Evolutionary conservation across 2,888 invertebrate genomes (phyloP).

Genomic region (Sthenelais limicola): DNA sequence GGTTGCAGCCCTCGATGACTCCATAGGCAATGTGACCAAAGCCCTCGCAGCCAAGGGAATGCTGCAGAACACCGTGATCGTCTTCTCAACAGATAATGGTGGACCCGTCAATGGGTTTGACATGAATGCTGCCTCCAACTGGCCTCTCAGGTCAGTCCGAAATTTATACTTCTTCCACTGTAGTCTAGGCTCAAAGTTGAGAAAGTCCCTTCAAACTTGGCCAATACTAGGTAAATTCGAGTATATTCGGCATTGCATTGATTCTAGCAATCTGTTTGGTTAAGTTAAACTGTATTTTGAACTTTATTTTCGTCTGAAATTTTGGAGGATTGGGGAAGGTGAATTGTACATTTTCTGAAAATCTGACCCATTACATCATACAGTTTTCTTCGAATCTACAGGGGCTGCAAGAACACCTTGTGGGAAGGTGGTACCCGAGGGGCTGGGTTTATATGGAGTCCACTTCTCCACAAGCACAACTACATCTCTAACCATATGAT

Average conservation of each 20-base stretch:
- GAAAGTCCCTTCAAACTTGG: no score
- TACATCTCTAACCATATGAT: slow-evolving; percentile 82
- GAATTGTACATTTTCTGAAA: no score
- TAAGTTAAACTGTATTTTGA: no score
- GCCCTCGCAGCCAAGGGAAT: slow-evolving; percentile 60
- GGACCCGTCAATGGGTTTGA: slow-evolving; percentile 81
- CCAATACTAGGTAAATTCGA: no score
- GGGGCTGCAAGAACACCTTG: slow-evolving; percentile 69
- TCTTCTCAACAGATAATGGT: slow-evolving; percentile 71
- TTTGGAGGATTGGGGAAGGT: no score
- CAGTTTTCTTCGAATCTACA: no score
- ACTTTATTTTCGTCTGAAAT: no score
- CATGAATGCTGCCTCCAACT: slow-evolving; percentile 80
- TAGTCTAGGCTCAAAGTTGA: no score
- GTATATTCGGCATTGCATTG: no score
- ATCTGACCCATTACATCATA: no score
- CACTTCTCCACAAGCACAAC: slow-evolving; percentile 76
- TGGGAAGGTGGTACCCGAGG: slow-evolving; percentile 87
- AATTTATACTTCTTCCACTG: no score
- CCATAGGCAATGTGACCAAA: slow-evolving; percentile 63
- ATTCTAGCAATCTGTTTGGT: no score
- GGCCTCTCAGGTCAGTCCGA: slow-evolving; percentile 75
- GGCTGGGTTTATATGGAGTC: slow-evolving; percentile 85
- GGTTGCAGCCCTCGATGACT: slow-evolving; percentile 69
- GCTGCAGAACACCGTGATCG: slow-evolving; percentile 66